Evolutionary conservation across 2,797 vertebrate species (phyloP), one percentile per base, ranked within the genome.

Genomic region (Falco biarmicus): DNA sequence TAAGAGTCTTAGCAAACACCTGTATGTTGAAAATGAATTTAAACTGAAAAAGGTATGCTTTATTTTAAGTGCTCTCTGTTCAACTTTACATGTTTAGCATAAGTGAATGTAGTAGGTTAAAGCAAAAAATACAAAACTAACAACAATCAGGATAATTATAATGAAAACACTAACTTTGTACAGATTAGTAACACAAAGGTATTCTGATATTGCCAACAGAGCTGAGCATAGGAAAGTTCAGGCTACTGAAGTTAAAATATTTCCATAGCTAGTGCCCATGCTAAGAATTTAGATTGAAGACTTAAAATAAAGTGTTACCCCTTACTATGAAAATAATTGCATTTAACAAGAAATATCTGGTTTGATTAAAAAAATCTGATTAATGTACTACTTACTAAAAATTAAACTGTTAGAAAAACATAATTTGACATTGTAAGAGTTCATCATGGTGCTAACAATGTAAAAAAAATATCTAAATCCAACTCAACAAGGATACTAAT

Each of bases 11-110:
- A 82, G 87, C 81, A 94, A 97, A 96, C 51, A 96, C 64, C 92
- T 93, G 59, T 48, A 89, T 71, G 56, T 43, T 91, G 91, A 68
- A 79, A 95, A 96, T 89, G 20, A 90, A 94, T 91, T 93, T 97
- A 90, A 97, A 96, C 70, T 93, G 90, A n/a, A 90, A 97, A 96
- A 94, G 86, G 84, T 97, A 97, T 94, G 91, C 87, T 97, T 98
- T 98, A 97, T 97, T 97, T 97, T 97, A 97, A 97, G 92, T 84
- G 78, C 60, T 95, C 80, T 94, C 96, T 97, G 96, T 43, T 85
- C 84, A 96, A 94, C 45, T 92, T 88, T 54, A 95, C 3, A 0
- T 57, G 85, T n/a, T 96, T 94, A 96, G 15, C 94, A 45, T 89
- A 96, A 94, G 83, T 77, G 96, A 90, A 95, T 34, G 18, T 20